Conservation (phyloP, 1,140 invertebrate species). For the Rhysida immarginata region DNA sequence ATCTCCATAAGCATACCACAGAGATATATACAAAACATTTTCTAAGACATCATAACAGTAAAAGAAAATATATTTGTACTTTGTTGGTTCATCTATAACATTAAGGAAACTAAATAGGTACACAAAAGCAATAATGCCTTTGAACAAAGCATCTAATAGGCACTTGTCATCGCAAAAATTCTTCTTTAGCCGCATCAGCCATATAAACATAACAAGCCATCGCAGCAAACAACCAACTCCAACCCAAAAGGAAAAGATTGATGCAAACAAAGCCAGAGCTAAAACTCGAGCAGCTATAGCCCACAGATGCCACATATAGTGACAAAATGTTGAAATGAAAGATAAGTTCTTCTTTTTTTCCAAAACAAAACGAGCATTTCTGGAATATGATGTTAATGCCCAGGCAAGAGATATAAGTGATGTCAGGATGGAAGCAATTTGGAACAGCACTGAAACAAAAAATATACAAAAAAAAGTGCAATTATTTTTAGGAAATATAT, state of each 20-base stretch:
- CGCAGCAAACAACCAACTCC: conserved; percentile 44
- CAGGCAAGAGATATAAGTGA: conserved; percentile 67
- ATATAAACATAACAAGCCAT: conserved; percentile 56
- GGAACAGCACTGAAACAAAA: conserved; percentile 42
- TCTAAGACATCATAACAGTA: conserved; percentile 28
- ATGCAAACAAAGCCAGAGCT: conserved; percentile 31
- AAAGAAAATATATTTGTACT: conserved; percentile 25
- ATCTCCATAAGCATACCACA: conserved; percentile 20
- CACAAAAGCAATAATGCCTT: conserved; percentile 27
- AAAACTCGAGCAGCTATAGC: conserved; percentile 47
- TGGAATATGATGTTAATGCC: conserved; percentile 70
- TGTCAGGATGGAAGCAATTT: conserved; percentile 47
- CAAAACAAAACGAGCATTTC: conserved; percentile 54
- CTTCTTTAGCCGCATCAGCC: conserved; percentile 32
- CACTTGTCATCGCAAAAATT: conserved; percentile 23
- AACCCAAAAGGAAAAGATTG: conserved; percentile 26
- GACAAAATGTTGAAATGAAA: conserved; percentile 44
- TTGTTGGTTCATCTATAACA: conserved; percentile 28
- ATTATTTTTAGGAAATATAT: too few species aligned
- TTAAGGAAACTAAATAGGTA: conserved; percentile 32
- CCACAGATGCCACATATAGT: conserved; percentile 62
- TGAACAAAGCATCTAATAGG: conserved; percentile 25
- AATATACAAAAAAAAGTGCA: too few species aligned
- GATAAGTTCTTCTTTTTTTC: conserved; percentile 53
- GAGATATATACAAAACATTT: conserved; percentile 24